phyloP scores from a whole-genome alignment of 2,113 vertebrate species.

The Myanophis thanlyinensis region DNA sequence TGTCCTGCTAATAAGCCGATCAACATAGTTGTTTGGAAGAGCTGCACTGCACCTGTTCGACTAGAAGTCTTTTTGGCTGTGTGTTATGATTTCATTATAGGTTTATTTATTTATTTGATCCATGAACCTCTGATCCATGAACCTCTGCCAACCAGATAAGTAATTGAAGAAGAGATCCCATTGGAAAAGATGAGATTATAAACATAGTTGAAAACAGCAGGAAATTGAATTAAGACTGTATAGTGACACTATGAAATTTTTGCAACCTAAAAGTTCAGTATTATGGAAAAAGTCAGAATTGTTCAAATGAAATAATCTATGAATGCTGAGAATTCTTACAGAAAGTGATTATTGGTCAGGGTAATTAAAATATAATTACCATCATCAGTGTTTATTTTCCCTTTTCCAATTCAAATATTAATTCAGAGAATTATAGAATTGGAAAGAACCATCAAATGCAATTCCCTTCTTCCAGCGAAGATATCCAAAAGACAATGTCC shows the following conservation, averaged over 20 bases:
- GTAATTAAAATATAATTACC: not conserved
- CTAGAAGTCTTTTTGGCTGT: not conserved
- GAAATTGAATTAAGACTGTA: not conserved
- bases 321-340: not conserved
- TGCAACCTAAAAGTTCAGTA: not conserved
- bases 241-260: not conserved
- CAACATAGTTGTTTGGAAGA: not conserved
- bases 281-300: not conserved
- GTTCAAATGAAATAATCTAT: not conserved
- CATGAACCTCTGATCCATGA: not conserved
- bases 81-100: not conserved
- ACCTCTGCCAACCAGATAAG: not conserved
- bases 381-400: not conserved
- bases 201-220: not conserved
- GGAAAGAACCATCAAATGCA: not conserved
- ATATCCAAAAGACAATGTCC: not conserved
- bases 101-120: too few relatives aligned
- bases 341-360: not conserved
- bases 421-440: not conserved
- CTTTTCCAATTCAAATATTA: not conserved
- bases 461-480: not conserved
- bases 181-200: not conserved
- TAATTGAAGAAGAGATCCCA: not conserved
- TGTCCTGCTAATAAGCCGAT: not conserved
- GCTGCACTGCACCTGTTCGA: not conserved